Evolutionary conservation across 2,888 invertebrate genomes (phyloP).

Genomic region (Xylota sylvarum): DNA sequence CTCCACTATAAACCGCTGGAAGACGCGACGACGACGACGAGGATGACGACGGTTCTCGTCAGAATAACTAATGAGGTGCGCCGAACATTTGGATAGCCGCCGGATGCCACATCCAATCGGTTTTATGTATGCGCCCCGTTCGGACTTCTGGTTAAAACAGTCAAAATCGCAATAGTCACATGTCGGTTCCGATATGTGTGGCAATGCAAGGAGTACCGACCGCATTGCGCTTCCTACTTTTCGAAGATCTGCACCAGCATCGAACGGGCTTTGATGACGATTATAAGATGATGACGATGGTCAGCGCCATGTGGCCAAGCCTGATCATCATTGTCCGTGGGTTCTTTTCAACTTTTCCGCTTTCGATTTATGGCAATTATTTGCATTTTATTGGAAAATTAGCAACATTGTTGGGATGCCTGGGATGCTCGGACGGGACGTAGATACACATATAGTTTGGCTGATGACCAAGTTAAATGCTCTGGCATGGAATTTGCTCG

Average conservation of each 20-base stretch:
- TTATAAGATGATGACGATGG: conserved; percentile 73
- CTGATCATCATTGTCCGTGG: conserved; percentile 11
- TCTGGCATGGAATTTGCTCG: conserved; percentile 35
- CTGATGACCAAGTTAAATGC: conserved; percentile 49
- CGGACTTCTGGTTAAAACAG: conserved; percentile 66
- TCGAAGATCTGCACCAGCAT: conserved; percentile 42
- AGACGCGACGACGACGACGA: conserved; percentile 10
- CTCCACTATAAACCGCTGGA: background rate
- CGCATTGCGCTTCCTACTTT: conserved; percentile 62
- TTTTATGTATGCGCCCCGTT: conserved; percentile 50
- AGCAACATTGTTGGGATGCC: conserved; percentile 66
- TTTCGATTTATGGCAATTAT: conserved; percentile 76
- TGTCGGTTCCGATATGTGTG: conserved; percentile 68
- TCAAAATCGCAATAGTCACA: conserved; percentile 72
- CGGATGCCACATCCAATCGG: conserved; percentile 53
- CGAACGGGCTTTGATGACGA: conserved; percentile 47
- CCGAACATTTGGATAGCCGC: conserved; percentile 73
- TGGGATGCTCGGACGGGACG: conserved; percentile 8
- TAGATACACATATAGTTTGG: no score
- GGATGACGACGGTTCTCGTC: conserved; percentile 66
- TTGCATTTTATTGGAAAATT: conserved; percentile 74
- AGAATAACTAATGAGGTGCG: conserved; percentile 77
- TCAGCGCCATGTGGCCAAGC: conserved; percentile 23
- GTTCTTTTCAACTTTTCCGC: conserved; percentile 73
- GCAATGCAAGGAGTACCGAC: conserved; percentile 62